phyloP scores from a whole-genome alignment of 2,113 vertebrate genomes.

The Neodontobutis hainanensis region DNA sequence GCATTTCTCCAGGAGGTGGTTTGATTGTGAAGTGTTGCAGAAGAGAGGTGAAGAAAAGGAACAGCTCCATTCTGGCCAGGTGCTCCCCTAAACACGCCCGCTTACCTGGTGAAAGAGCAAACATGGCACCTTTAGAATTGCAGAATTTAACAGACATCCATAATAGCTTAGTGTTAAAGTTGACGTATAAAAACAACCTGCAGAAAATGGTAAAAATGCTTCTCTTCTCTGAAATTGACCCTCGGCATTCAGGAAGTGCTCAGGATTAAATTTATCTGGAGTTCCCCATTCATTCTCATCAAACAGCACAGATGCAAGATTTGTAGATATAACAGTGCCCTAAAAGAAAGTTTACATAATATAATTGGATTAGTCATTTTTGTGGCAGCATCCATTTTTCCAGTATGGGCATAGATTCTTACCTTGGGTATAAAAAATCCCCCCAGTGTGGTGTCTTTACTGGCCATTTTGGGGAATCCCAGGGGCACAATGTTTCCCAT shows the following conservation, averaged over 20 bases:
- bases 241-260: slow-evolving; percentile 86
- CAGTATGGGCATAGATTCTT: neutral
- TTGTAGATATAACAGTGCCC: slow-evolving; percentile 63
- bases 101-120: slow-evolving; percentile 76
- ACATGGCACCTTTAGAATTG: neutral
- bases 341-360: slow-evolving; percentile 49
- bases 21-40: slow-evolving; percentile 73
- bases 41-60: slow-evolving; percentile 83
- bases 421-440: slow-evolving; percentile 83
- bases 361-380: slow-evolving; percentile 24
- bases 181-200: slow-evolving; percentile 71
- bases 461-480: slow-evolving; percentile 71
- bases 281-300: slow-evolving; percentile 85
- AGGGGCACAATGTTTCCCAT: slow-evolving; percentile 79
- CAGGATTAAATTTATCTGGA: slow-evolving; percentile 84
- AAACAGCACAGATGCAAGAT: slow-evolving; percentile 81
- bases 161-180: neutral
- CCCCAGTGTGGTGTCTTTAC: slow-evolving; percentile 67
- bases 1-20: slow-evolving; percentile 59
- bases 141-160: too few relatives aligned
- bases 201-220: slow-evolving; percentile 87
- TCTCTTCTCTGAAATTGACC: slow-evolving; percentile 83
- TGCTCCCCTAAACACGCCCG: slow-evolving; percentile 82
- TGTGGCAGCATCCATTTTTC: neutral
- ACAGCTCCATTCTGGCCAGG: slow-evolving; percentile 84